Percentiles rank a stretch among this genome's conserved stretches.
Conservation (phyloP, 2,797 vertebrate genomes). For the Myripristis murdjan region DNA sequence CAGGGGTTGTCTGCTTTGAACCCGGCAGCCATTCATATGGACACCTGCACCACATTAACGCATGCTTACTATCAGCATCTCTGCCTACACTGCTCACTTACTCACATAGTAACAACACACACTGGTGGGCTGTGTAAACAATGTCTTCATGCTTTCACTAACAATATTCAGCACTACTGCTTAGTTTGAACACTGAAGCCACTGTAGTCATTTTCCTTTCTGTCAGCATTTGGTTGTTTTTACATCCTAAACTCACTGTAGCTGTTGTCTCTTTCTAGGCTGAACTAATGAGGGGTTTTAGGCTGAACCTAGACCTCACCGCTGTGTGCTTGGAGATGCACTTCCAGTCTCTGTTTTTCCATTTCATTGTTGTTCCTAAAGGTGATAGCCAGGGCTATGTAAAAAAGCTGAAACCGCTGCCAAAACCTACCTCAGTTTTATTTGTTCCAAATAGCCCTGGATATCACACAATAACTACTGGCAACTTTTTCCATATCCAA, state of each 20-base stretch:
- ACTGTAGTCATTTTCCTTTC: conserved; percentile 31
- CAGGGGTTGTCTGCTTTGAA: conserved; percentile 30
- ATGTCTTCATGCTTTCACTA: conserved; percentile 76
- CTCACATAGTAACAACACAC: conserved; percentile 44
- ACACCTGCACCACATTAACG: conserved; percentile 56
- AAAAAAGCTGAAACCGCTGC: neutral
- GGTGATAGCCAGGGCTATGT: conserved; percentile 70
- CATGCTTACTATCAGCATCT: conserved; percentile 70
- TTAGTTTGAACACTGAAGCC: conserved; percentile 22
- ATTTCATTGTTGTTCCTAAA: conserved; percentile 59
- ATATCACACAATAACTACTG: conserved; percentile 64
- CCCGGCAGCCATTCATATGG: conserved; percentile 9
- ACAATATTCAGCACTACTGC: conserved; percentile 59
- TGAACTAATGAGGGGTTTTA: conserved; percentile 27
- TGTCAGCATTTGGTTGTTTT: conserved; percentile 37
- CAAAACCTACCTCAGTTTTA: neutral
- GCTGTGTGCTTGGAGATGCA: conserved; percentile 63
- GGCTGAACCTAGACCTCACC: conserved; percentile 36
- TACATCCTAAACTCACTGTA: conserved; percentile 29
- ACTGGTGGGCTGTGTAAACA: conserved; percentile 18
- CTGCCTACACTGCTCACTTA: conserved; percentile 46
- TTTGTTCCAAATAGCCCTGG: conserved; percentile 50
- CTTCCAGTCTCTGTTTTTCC: conserved; percentile 45
- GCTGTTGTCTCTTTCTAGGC: conserved; percentile 17
- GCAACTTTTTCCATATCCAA: conserved; percentile 4